A percentile compares a stretch with the other conserved stretches of the same genome.
Evolutionary conservation across 30 jellyfish, hydroid and myxozoan genomes (phyloP).

Genomic region (Nemopilema nomurai): DNA sequence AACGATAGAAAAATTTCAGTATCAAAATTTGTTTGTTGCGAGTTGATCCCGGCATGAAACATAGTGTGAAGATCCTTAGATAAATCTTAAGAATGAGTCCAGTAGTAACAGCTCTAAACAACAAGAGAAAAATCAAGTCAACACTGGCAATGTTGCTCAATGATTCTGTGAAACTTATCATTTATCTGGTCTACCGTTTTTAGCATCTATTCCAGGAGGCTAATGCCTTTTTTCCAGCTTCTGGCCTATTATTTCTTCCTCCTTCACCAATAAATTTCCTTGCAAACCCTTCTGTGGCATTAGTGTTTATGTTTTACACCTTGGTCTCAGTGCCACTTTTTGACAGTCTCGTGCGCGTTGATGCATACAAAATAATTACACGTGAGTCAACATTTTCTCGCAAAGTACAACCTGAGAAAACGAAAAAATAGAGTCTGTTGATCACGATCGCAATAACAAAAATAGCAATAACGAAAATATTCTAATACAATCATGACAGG

Average conservation of each 20-base stretch:
- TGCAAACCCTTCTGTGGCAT: slow-evolving; percentile 10
- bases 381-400: background rate
- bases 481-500: background rate
- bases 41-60: background rate
- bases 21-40: background rate
- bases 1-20: slow-evolving; percentile 8
- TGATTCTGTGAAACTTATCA: background rate
- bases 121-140: background rate
- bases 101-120: slow-evolving; percentile 6
- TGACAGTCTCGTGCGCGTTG: slow-evolving; percentile 1
- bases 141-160: background rate
- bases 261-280: slow-evolving; percentile 13
- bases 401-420: background rate
- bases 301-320: background rate
- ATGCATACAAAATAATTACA: background rate
- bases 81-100: slow-evolving; percentile 3
- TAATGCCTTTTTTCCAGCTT: slow-evolving; percentile 2
- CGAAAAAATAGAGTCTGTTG: background rate
- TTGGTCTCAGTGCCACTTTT: slow-evolving; percentile 9
- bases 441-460: background rate
- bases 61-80: background rate
- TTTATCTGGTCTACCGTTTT: background rate
- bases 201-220: slow-evolving; percentile 6
- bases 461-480: background rate
- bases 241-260: slow-evolving; percentile 18